Base-by-base conservation (phyloP, 1,140 invertebrate species). In the Procambarus clarkii region DNA sequence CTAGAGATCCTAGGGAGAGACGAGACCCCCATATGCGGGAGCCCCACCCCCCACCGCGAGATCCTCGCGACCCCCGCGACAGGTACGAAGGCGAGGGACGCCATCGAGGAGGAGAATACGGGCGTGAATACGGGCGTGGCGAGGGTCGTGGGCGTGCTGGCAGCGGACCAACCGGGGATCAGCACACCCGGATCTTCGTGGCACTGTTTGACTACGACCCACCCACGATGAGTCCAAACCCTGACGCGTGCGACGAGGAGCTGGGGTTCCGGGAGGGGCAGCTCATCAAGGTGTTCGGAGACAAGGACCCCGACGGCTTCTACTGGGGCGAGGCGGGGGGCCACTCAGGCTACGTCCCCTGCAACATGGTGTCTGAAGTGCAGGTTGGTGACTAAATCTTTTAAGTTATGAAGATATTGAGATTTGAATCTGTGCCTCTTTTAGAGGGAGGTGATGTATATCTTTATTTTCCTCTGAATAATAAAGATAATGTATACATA, bases 341-440 rank as follows among this genome's bases (percentile, higher is more conserved):
- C 82, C 96, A 97, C 93, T 96, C 97, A 64, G 99, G 99, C 69
- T 99, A 97, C 94, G 98, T 99, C 74, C 99, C 99, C 2, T 98
- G 99, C 94, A 99, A 99, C 94, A 99, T 99, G 98, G 98, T 99
- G 2, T 97, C 98, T 92, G 99, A 99, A 95, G 96, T 99, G 54
- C 97, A 98, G 94, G 96, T 95, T 45, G 83, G 85, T 78, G 69
- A 8, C 60, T 64, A 34, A 34, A 34, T 34, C 34, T 0, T 34
- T 34, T 34, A 34, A 34, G 34, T 34, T 34, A 34, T 34, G 34
- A 34, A 34, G 34, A 34, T 34, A 34, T 34, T 34, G 34, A 34
- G 34, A 34, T 34, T 34, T 34, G 34, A 34, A 34, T 34, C 34
- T 34, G 34, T 34, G 34, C 34, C 34, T 34, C 34, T 34, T 34